Base-by-base conservation (phyloP, 2,113 vertebrate species). In the Notarius lentiginosus region DNA sequence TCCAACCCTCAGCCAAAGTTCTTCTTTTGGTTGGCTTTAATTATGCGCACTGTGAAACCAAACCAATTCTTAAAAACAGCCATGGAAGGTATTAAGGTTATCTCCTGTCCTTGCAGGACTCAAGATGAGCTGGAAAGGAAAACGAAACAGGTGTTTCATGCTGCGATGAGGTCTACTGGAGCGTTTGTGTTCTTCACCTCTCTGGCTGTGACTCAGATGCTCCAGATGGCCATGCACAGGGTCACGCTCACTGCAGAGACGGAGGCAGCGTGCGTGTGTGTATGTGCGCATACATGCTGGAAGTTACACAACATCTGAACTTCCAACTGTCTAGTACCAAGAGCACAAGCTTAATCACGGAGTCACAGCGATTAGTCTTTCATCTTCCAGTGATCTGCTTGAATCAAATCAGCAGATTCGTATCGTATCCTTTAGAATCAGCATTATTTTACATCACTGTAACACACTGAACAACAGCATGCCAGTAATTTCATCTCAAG, bases 141-240 rank as follows among this genome's bases (percentile, higher is more conserved):
- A 61, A 41, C 1, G 5, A 72, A 87, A 81, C 80, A 75, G 79
- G 66, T 87, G 86, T 82, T 82, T 70, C 79, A 47, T 53, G 68
- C 49, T 75, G 79, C 47, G 68, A 61, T 14, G 24, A 53, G 68
- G 18, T 24, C 49, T 61, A 79, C 55, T 8, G 60, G n/a, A 55
- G 27, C 24, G 51, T 82, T 65, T 51, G 66, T 58, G 24, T 24
- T 53, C 22, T 51, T 80, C 75, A 51, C 60, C 68, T 73, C 41
- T 51, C 58, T 72, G 86, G 86, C 66, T 24, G 12, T 34, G 79
- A 14, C 70, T 65, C 66, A 83, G 80, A 60, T 73, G 81, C 47
- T 83, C 86, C 86, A 87, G 86, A 83, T 87, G 86, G 80, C 80
- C 30, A 14, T 60, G 68, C 41, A 30, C 84, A 27, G 82, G 65